Evolutionary conservation across 2,888 invertebrate genomes (phyloP), one percentile per base, ranked within the genome.

Genomic region (Neelides folsomi): DNA sequence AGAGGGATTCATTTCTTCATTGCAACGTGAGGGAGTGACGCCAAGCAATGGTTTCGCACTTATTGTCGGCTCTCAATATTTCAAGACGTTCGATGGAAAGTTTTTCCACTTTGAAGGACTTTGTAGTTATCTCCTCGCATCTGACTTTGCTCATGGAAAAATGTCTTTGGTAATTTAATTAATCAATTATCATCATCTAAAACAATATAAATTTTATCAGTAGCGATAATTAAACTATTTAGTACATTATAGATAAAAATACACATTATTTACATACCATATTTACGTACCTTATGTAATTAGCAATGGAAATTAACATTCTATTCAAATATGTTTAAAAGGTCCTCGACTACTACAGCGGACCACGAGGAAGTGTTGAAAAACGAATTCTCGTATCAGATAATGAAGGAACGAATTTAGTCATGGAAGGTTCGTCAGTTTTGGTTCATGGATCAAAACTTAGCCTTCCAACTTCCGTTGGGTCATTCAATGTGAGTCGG

Each of bases 61-160:
- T 37, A 69, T 90, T 3, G 75, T 81, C 10, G 85, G 87, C 67
- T 85, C 85, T 1, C 82, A 86, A 66, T 85, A 89, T 71, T 78
- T 87, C 70, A 83, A 87, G 72, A 89, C 88, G 0, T 92, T 90
- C 71, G 93, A 93, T 70, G 83, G 84, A 0, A 79, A 80, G 62
- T 83, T 86, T 68, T 73, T 82, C 60, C 81, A 82, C 7, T 82
- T 88, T 76, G 81, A 70, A 51, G 89, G 88, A 38, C 76, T 75
- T 47, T 93, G 93, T 74, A 82, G 81, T 67, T 92, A 92, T 70
- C 73, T 92, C 1, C 72, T 93, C 6, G 83, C 82, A 0, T 82
- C 86, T 65, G 93, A 94, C 71, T 81, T 82, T 66, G 77, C 81
- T 13, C 82, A 90, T 69, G 80, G 86, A 56, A 87, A 89, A 75